Percentiles rank a stretch among this genome's conserved stretches.
phyloP scores from a whole-genome alignment of 2,797 vertebrate species.

The Sebastes trivittatus region DNA sequence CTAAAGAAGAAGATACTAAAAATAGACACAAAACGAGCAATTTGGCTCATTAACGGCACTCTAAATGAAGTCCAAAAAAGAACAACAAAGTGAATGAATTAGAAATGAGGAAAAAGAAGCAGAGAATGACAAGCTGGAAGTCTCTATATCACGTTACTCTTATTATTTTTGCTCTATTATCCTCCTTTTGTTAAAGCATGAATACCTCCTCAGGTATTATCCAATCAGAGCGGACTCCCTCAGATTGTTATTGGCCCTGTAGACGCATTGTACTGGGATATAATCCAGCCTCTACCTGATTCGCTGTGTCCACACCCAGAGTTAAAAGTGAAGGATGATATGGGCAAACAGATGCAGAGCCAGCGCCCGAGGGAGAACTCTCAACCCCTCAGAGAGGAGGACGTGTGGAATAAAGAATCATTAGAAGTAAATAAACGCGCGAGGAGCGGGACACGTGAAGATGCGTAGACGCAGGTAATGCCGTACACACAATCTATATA shows the following conservation, averaged over 20 bases:
- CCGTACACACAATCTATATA: neutral
- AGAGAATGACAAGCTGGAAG: neutral
- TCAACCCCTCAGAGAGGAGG: neutral
- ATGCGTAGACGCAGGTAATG: neutral
- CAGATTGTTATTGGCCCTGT: neutral
- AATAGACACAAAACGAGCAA: constrained; percentile 14
- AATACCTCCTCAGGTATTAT: neutral
- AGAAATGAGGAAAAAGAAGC: neutral
- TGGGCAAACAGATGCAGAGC: constrained; percentile 30
- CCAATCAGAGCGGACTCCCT: neutral
- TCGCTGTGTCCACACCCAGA: constrained; percentile 48
- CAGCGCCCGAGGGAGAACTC: constrained; percentile 5
- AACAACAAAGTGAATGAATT: neutral
- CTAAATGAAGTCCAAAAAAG: neutral
- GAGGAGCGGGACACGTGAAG: neutral
- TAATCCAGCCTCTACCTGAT: constrained; percentile 41
- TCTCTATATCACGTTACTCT: neutral
- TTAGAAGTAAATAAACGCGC: neutral
- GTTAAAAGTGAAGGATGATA: constrained; percentile 30
- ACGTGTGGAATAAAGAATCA: neutral
- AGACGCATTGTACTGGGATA: constrained; percentile 8
- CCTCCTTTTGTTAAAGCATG: constrained; percentile 1
- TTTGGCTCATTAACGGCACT: neutral
- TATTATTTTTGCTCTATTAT: neutral
- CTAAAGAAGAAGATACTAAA: constrained; percentile 15